Conservation (phyloP, 2,888 invertebrate genomes). For the Lutraria lutraria region DNA sequence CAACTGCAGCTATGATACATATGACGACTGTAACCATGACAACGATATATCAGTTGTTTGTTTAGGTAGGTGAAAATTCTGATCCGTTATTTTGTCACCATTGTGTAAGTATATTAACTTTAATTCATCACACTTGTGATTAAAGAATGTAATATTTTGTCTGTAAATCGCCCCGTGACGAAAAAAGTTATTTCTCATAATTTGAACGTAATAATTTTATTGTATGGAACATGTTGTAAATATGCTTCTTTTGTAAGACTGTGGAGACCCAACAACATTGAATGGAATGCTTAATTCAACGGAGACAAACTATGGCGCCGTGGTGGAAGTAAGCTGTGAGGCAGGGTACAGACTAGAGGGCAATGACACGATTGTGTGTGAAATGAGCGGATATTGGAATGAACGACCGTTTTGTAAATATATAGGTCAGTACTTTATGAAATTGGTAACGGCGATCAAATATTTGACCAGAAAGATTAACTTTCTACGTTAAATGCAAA, state of each 20-base stretch:
- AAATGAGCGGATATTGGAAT: constrained; percentile 26
- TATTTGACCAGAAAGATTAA: no score
- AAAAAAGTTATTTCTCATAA: no score
- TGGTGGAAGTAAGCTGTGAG: constrained; percentile 28
- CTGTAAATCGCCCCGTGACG: no score
- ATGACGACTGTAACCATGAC: constrained; percentile 15
- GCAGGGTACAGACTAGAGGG: constrained; percentile 27
- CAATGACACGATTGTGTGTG: constrained; percentile 6
- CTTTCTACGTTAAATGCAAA: no score
- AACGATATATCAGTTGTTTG: constrained; percentile 23
- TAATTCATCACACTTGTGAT: no score
- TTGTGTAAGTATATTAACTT: no score
- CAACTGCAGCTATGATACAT: constrained; percentile 19
- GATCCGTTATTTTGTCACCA: no score
- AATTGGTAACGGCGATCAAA: neutral
- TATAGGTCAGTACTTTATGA: constrained; percentile 40
- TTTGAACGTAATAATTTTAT: no score
- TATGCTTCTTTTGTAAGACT: constrained; percentile 15
- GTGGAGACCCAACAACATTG: constrained; percentile 39
- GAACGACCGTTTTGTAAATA: constrained; percentile 18
- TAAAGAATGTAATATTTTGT: no score
- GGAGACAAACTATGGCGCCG: neutral
- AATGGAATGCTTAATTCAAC: constrained; percentile 18
- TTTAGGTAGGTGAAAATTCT: neutral
- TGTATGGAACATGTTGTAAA: no score